Conservation (phyloP, 2,888 invertebrate genomes). For the Mylabris sibirica region DNA sequence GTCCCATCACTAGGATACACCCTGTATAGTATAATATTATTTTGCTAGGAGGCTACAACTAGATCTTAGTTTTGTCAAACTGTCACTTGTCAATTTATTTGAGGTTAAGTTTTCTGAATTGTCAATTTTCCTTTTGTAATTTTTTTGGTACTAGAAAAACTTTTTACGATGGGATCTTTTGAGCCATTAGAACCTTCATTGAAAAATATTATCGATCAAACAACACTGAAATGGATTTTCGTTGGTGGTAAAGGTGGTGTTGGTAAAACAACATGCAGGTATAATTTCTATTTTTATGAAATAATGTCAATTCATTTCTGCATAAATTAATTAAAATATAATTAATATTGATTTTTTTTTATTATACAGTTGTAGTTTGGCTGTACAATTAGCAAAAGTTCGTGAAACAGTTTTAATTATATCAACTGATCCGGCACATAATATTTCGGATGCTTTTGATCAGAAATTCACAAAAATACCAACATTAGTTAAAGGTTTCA, state of each 20-base stretch:
- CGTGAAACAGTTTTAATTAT: slow-evolving; percentile 97
- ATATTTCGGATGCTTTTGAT: slow-evolving; percentile 99
- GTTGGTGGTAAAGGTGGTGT: slow-evolving; percentile 99
- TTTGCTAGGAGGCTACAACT: too few relatives aligned
- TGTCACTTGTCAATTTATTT: too few relatives aligned
- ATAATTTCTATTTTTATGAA: too few relatives aligned
- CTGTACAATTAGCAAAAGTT: too few relatives aligned
- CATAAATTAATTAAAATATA: slow-evolving; percentile 11
- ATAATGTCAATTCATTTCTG: slow-evolving; percentile 10
- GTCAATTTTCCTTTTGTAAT: too few relatives aligned
- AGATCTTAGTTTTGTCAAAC: too few relatives aligned
- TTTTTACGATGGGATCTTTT: slow-evolving; percentile 45
- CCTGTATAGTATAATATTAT: too few relatives aligned
- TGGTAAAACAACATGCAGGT: slow-evolving; percentile 99
- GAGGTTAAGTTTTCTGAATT: too few relatives aligned
- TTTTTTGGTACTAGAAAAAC: too few relatives aligned
- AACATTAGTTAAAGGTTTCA: slow-evolving; percentile 87
- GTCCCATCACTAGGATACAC: too few relatives aligned
- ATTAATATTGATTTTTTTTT: too few relatives aligned
- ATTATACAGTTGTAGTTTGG: slow-evolving; percentile 87
- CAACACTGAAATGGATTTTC: slow-evolving; percentile 95
- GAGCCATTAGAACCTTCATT: slow-evolving; percentile 72
- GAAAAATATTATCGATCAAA: slow-evolving; percentile 91
- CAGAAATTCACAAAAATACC: slow-evolving; percentile 97
- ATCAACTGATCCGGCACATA: slow-evolving; percentile 99